Conservation (phyloP, 2,797 vertebrate genomes). For the Neomorphus geoffroyi region DNA sequence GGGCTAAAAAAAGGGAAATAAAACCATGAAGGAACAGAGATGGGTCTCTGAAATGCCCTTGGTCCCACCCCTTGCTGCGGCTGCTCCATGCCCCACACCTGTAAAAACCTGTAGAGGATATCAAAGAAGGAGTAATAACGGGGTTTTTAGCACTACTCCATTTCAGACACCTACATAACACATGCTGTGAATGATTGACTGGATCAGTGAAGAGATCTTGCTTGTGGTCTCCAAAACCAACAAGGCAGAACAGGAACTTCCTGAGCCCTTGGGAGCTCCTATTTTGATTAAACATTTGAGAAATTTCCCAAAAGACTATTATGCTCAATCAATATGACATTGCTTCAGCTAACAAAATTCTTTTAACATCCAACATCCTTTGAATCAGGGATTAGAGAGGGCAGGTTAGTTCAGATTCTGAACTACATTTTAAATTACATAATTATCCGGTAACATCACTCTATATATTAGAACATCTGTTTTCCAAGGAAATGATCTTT, state of each 20-base stretch:
- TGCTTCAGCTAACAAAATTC: constrained; percentile 53
- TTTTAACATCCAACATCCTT: constrained; percentile 54
- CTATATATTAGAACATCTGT: constrained; percentile 13
- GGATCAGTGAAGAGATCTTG: background rate
- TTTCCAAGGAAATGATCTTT: background rate
- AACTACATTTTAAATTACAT: constrained; percentile 39
- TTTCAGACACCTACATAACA: background rate
- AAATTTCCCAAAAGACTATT: constrained; percentile 59
- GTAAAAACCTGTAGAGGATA: background rate
- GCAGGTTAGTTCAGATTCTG: constrained; percentile 15
- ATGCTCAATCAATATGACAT: constrained; percentile 58
- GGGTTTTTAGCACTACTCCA: background rate
- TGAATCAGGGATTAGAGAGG: constrained; percentile 51
- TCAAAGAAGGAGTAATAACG: background rate
- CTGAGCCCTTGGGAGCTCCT: background rate
- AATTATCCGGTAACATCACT: constrained; percentile 45
- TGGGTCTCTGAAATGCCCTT: background rate
- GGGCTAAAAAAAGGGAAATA: rapidly evolving
- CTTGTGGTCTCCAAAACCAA: background rate
- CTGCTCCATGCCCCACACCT: background rate
- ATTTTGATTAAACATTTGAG: constrained; percentile 61
- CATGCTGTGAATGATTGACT: background rate
- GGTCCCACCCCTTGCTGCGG: background rate
- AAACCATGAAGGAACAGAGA: background rate
- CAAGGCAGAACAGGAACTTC: background rate